Base-by-base conservation (phyloP, 2,113 vertebrate genomes). In the Pterocles gutturalis region DNA sequence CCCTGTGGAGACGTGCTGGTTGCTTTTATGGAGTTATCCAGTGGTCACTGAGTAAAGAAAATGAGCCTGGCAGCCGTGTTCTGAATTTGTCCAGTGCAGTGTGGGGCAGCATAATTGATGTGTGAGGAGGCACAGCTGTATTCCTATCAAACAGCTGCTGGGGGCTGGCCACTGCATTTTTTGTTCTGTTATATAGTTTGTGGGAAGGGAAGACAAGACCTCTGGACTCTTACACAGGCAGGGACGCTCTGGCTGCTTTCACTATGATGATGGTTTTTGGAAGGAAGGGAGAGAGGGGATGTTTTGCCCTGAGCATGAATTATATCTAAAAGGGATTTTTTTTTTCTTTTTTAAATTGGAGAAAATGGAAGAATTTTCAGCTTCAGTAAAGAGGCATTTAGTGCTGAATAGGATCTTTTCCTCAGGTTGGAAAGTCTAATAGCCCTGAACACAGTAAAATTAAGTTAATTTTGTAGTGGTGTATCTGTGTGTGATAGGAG, bases 401-500 rank as follows among this genome's bases (percentile, higher is more conserved):
- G 43, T 87, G 53, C 86, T 57, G 80, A 69, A 79, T 71, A 78
- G 80, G 64, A 75, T 84, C n/a, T 82, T 3, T 5, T 90, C 34
- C 69, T 90, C 13, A 16, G 25, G 84, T 41, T 89, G 69, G 86
- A 87, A 78, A 82, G 92, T 26, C 83, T 94, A 91, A 94, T 94
- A 95, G 89, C 61, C 88, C 61, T 34, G 53, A 96, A 92, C 88
- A 31, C 17, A 26, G 86, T n/a, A 26, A 78, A 92, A 84, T 75
- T 9, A 82, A 94, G 83, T 87, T 78, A 87, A 49, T 95, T 84
- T 65, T n/a, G 83, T 89, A 62, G 46, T 64, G 33, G 5, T 66
- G 33, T 88, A 10, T 89, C 46, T 62, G 31, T 34, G 70, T 43
- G 73, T 12, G 69, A 8, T 19, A 72, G 77, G 60, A 72, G 43